Percentiles rank a stretch among this genome's conserved stretches.
phyloP scores from a whole-genome alignment of 2,888 invertebrate species.

The Steinernema hermaphroditum region DNA sequence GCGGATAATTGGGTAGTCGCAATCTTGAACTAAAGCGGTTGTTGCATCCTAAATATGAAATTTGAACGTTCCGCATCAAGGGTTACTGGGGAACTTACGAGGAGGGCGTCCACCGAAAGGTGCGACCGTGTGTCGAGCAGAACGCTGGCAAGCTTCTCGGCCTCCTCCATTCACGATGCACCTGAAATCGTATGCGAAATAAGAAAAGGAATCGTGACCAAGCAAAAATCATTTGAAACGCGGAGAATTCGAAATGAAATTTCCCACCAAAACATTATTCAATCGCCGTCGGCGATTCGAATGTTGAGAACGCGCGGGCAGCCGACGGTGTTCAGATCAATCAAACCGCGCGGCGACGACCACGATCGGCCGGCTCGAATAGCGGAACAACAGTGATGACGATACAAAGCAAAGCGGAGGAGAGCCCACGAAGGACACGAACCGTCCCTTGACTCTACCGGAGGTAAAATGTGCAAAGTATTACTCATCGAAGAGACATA shows the following conservation, averaged over 20 bases:
- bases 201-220: neutral
- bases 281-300: conserved; percentile 20
- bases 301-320: conserved; percentile 22
- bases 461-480: neutral
- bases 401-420: conserved; percentile 26
- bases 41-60: conserved; percentile 78
- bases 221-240: neutral
- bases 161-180: conserved; percentile 33
- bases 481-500: neutral
- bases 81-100: conserved; percentile 42
- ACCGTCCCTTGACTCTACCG: neutral
- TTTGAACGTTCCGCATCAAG: neutral
- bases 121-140: conserved; percentile 59
- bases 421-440: conserved; percentile 21
- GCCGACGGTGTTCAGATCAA: conserved; percentile 23
- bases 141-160: conserved; percentile 48
- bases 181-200: neutral
- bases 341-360: conserved; percentile 16
- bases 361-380: conserved; percentile 23
- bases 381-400: conserved; percentile 25
- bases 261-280: conserved; percentile 28
- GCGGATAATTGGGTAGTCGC: conserved; percentile 90
- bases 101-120: conserved; percentile 62
- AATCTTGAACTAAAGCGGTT: conserved; percentile 90
- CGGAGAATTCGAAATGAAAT: neutral